phyloP scores from a whole-genome alignment of 1,140 invertebrate species.

The Cotesia glomerata region DNA sequence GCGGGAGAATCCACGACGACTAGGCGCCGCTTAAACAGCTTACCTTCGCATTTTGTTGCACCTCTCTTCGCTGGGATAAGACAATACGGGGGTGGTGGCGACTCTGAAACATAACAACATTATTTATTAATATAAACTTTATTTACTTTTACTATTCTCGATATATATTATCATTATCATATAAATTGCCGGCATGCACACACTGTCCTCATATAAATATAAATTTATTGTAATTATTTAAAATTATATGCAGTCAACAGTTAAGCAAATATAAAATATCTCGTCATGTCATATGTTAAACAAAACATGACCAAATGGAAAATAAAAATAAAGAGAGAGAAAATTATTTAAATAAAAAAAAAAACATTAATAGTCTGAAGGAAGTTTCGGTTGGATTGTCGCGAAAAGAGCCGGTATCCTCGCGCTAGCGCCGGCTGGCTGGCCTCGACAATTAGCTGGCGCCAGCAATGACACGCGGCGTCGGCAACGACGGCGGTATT shows the following conservation, averaged over 20 bases:
- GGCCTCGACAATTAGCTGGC: slow-evolving; percentile 60
- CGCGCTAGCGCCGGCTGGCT: slow-evolving; percentile 56
- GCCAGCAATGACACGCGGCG: slow-evolving; percentile 59
- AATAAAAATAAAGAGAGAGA: not conserved
- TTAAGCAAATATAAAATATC: too few species aligned
- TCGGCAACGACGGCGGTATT: slow-evolving; percentile 29
- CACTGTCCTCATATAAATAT: slow-evolving; percentile 36
- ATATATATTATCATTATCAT: not conserved
- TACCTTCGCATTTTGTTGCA: slow-evolving; percentile 73
- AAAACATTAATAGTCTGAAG: slow-evolving; percentile 8
- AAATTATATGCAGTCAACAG: too few species aligned
- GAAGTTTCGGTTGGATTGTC: slow-evolving; percentile 43
- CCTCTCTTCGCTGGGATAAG: slow-evolving; percentile 68
- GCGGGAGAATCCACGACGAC: slow-evolving; percentile 23
- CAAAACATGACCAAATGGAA: not conserved
- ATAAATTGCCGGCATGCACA: not conserved
- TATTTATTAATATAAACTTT: not conserved
- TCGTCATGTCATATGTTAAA: not conserved
- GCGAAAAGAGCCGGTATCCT: slow-evolving; percentile 33
- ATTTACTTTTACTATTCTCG: slow-evolving; percentile 25
- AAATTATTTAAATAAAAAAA: not conserved
- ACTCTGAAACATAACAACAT: slow-evolving; percentile 64
- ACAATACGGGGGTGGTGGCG: slow-evolving; percentile 75
- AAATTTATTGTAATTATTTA: not conserved
- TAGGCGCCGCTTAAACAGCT: slow-evolving; percentile 45